A percentile compares a stretch with the other conserved stretches of the same genome.
Evolutionary conservation across 2,888 invertebrate species (phyloP).

Genomic region (Gonocerus acuteangulatus): DNA sequence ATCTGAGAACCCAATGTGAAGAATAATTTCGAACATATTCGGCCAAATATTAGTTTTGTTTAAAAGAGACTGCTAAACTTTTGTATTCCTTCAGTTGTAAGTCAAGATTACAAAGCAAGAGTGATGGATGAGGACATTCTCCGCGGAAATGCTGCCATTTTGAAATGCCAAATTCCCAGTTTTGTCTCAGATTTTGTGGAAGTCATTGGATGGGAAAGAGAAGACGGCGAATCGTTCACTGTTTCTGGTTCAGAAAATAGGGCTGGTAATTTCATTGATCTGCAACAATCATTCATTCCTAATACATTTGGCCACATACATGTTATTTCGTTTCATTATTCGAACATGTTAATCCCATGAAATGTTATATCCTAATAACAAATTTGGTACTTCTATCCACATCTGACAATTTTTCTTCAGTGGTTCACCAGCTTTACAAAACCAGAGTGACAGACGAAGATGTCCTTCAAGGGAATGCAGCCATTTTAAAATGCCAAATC

Average conservation of each 20-base stretch:
- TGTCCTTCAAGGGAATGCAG: slow-evolving; percentile 79
- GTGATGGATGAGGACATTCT: slow-evolving; percentile 85
- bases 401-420: slow-evolving; percentile 53
- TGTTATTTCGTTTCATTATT: background rate
- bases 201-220: slow-evolving; percentile 71
- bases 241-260: slow-evolving; percentile 8
- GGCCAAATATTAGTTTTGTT: background rate
- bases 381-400: no score
- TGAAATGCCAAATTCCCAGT: slow-evolving; percentile 82
- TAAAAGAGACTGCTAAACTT: no score
- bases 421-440: slow-evolving; percentile 81
- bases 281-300: background rate
- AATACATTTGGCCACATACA: background rate
- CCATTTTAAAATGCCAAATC: slow-evolving; percentile 79
- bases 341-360: no score
- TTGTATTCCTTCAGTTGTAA: slow-evolving; percentile 58
- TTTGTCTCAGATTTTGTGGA: slow-evolving; percentile 86
- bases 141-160: slow-evolving; percentile 74
- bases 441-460: slow-evolving; percentile 84
- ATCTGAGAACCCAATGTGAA: no score
- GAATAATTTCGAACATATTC: background rate
- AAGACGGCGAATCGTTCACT: slow-evolving; percentile 32
- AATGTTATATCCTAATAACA: no score
- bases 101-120: slow-evolving; percentile 80
- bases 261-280: slow-evolving; percentile 47